phyloP scores from a whole-genome alignment of 2,888 invertebrate genomes.

The Sylvicola cinctus region DNA sequence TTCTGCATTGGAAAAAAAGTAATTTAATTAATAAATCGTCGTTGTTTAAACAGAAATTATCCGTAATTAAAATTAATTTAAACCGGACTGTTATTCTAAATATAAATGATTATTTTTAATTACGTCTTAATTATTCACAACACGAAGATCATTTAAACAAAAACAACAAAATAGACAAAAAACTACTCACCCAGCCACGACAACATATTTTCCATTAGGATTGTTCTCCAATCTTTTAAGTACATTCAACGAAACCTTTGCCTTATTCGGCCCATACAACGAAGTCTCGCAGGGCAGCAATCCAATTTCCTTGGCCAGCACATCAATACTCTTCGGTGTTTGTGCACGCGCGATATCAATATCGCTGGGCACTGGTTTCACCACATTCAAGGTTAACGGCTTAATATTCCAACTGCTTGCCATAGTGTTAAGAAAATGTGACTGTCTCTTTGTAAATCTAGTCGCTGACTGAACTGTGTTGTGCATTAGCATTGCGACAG shows the following conservation, averaged over 20 bases:
- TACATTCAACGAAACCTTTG: conserved; percentile 71
- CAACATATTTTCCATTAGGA: conserved; percentile 73
- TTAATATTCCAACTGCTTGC: conserved; percentile 48
- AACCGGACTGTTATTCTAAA: no score
- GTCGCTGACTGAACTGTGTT: conserved; percentile 80
- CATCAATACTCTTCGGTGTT: conserved; percentile 60
- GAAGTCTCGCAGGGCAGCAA: conserved; percentile 62
- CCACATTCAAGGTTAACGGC: conserved; percentile 38
- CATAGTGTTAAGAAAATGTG: conserved; percentile 12
- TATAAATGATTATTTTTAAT: neutral
- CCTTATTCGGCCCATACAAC: conserved; percentile 83
- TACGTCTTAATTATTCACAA: no score
- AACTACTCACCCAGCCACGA: conserved; percentile 71
- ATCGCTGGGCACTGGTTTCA: conserved; percentile 74
- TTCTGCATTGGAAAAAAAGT: conserved; percentile 30
- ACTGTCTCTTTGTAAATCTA: conserved; percentile 32
- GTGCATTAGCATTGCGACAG: conserved; percentile 92
- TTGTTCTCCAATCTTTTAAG: conserved; percentile 49
- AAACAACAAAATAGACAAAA: conserved; percentile 1
- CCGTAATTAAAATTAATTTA: no score
- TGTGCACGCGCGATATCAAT: conserved; percentile 78
- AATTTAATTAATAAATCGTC: conserved; percentile 3
- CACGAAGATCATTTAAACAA: no score
- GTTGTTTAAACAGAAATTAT: conserved; percentile 3
- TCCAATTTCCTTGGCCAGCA: conserved; percentile 68